Percentiles rank a stretch among this genome's conserved stretches.
Conservation (phyloP, 2,113 vertebrate genomes). For the Pygoscelis antarcticus region DNA sequence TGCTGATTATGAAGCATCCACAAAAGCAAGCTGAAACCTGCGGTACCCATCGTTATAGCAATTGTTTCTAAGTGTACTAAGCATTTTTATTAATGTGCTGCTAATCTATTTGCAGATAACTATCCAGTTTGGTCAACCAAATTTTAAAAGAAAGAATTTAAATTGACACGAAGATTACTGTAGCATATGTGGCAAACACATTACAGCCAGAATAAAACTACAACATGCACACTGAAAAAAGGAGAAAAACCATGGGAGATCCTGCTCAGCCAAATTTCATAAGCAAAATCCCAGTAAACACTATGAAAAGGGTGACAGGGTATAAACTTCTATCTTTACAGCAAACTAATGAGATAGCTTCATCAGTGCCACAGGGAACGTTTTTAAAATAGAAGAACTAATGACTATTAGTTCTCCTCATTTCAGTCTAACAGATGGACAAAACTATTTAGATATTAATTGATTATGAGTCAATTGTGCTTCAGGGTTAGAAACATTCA, state of each 20-base stretch:
- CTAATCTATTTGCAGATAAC: constrained; percentile 19
- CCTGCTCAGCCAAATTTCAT: background rate
- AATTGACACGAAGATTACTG: background rate
- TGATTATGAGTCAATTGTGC: background rate
- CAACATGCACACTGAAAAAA: background rate
- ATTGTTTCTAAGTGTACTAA: background rate
- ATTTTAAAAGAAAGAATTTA: constrained; percentile 7
- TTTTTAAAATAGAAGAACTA: background rate
- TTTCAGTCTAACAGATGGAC: background rate
- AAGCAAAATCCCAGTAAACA: background rate
- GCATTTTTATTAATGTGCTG: background rate
- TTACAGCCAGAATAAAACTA: background rate
- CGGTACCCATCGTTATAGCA: background rate
- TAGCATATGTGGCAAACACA: background rate
- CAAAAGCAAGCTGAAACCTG: background rate
- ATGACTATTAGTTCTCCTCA: background rate
- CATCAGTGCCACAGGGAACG: background rate
- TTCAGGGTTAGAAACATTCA: background rate
- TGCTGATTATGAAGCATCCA: background rate
- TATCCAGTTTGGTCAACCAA: background rate
- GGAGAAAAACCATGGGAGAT: background rate
- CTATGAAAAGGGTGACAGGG: background rate
- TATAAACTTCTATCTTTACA: background rate
- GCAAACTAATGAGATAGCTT: background rate
- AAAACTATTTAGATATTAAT: background rate